Conservation (phyloP, 2,797 vertebrate species). For the Graptemys geographica region DNA sequence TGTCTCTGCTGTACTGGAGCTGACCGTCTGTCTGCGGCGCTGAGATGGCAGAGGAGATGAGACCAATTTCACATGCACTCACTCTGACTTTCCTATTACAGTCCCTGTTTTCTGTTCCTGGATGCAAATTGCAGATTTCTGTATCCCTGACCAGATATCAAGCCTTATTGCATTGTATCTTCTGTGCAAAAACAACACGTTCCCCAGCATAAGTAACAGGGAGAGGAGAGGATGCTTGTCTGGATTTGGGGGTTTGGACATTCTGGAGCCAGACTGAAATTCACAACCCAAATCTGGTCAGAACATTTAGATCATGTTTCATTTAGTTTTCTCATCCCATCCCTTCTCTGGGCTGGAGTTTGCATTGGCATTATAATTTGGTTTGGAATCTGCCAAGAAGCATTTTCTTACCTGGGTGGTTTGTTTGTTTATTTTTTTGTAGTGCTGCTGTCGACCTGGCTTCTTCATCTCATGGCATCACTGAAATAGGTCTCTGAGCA, state of each 20-base stretch:
- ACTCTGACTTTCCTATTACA: not conserved
- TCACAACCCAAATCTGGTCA: not conserved
- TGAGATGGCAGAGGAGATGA: not conserved
- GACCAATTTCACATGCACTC: accelerated
- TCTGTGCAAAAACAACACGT: accelerated
- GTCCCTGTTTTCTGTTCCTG: not conserved
- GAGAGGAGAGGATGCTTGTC: not conserved
- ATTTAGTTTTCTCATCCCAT: accelerated
- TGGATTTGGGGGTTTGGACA: not conserved
- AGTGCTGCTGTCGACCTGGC: not conserved
- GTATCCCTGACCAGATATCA: accelerated
- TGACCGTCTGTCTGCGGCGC: accelerated
- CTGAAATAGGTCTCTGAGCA: not conserved
- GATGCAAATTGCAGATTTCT: not conserved
- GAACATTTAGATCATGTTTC: accelerated
- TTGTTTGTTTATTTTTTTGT: not conserved
- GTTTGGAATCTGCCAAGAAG: not conserved
- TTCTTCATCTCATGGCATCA: not conserved
- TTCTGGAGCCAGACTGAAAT: accelerated
- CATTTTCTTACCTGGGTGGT: accelerated
- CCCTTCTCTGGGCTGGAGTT: not conserved
- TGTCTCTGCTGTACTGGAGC: not conserved
- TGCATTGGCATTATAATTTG: not conserved
- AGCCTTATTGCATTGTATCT: accelerated
- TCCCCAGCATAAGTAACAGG: accelerated